Base-by-base conservation (phyloP, 2,888 invertebrate genomes). In the Eupsilia transversa region DNA sequence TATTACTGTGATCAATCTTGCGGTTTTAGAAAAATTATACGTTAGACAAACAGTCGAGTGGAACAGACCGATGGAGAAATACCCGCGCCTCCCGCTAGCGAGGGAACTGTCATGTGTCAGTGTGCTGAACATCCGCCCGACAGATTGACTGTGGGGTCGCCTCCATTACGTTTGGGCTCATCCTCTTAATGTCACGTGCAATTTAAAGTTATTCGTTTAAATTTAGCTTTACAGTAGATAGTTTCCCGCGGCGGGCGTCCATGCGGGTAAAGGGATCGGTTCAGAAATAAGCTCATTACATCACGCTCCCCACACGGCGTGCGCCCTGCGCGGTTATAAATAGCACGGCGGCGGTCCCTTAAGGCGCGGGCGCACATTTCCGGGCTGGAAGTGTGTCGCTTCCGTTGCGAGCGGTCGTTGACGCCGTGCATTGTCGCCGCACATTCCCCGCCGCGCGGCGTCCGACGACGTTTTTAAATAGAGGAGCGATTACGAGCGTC, bases 351-450 rank as follows among this genome's bases (percentile, higher is more conserved):
- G 90, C 93, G 92, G 93, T 95, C 96, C 96, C 95, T 96, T 95
- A 95, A 96, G 95, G 94, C 95, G 94, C 94, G 93, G 92, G 95
- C 93, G 94, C 92, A 92, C 92, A 93, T 95, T 96, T 96, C 96
- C 96, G 96, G 96, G 95, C 95, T 96, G 96, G 96, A 96, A 96
- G 96, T 96, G 94, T 94, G 95, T 93, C 95, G 95, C 94, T 96
- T 96, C 96, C 96, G 96, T 92, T 92, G 94, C 92, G 92, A 91
- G 94, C 95, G 96, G 96, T 96, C 96, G 94, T 95, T 96, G 96
- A 95, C 96, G 94, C 93, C 91, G 90, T 91, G 93, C 94, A 93
- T 93, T 94, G 94, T 94, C 95, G 94, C 93, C 92, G 91, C 94
- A 92, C 95, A 95, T 94, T 95, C 95, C 94, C 94, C 94, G 94